These are phyloP conservation scores for Oryctes rhinoceros DNA, from an alignment of 1,140 invertebrate genomes.

Conservation along the genomic window DNA sequence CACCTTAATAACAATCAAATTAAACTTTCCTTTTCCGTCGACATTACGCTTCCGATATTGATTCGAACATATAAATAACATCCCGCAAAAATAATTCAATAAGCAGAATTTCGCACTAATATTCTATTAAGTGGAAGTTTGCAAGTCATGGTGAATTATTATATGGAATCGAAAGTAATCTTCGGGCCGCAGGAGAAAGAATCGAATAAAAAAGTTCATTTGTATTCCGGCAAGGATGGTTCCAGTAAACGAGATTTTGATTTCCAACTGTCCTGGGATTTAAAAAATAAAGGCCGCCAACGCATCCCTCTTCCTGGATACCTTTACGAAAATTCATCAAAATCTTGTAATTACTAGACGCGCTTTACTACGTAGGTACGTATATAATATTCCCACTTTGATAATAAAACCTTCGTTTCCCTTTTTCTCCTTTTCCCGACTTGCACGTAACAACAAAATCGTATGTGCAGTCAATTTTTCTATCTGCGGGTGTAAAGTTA, in stretches of 20 bases:
- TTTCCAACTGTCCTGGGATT: conserved; percentile 32
- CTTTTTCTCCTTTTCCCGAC: not conserved
- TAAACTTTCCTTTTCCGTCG: no score
- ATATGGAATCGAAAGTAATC: conserved; percentile 20
- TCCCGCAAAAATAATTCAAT: not conserved
- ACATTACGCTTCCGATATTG: no score
- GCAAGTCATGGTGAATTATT: conserved; percentile 14
- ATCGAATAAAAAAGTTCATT: conserved; percentile 25
- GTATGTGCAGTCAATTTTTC: conserved; percentile 34
- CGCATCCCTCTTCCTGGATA: not conserved
- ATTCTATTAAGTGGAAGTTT: conserved; percentile 15
- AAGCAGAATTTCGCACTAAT: conserved; percentile 9
- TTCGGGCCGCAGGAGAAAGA: not conserved
- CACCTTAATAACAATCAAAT: no score
- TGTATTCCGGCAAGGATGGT: conserved; percentile 25
- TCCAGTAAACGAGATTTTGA: conserved; percentile 34
- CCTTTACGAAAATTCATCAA: conserved; percentile 26
- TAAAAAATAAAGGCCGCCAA: conserved; percentile 8
- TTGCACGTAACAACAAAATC: conserved; percentile 27
- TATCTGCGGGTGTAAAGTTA: conserved; percentile 37
- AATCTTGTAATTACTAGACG: conserved; percentile 23
- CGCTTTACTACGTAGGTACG: conserved; percentile 27
- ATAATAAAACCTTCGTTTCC: conserved; percentile 29
- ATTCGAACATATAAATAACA: not conserved
- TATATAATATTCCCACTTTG: conserved; percentile 26